Evolutionary conservation across 2,888 invertebrate species (phyloP), one percentile per base, ranked within the genome.

Genomic region (Creontiades dilutus): DNA sequence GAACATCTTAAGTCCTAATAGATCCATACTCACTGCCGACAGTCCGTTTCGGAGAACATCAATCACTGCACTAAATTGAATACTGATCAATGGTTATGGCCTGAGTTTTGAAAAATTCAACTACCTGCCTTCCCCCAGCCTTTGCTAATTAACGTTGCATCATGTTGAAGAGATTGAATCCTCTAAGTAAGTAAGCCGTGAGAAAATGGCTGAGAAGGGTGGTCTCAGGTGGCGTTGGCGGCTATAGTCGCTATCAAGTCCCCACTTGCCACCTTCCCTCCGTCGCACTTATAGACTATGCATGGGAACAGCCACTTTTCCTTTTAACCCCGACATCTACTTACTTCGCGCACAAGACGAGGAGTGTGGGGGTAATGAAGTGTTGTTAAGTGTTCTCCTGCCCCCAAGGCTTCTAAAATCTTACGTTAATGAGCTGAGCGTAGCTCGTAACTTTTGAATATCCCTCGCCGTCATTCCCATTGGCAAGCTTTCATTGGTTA

Each of bases 241-340:
- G 19, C 61, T 19, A 9, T 4, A 61, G 61, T 61, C 61, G 19
- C 61, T 52, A 52, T 52, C 52, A 52, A 52, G 52, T 52, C 11
- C 52, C 52, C 52, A 37, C 37, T 16, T 52, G 5, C 13, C 52
- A 52, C 52, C 61, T 61, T 61, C 19, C 61, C 61, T 61, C 61
- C 61, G 19, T 19, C n/a, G 61, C n/a, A n/a, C 61, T 61, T 61
- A n/a, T 61, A 16, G 61, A 61, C 61, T 61, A 61, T 61, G 61
- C 61, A 61, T 19, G 61, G 61, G 19, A 61, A 61, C 61, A 61
- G 61, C 61, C 61, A 61, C 61, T 61, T 61, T 61, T 9, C 61
- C 61, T 19, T 19, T 61, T 61, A 61, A 61, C 61, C 61, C 19
- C 61, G 61, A n/a, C 61, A 61, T 61, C 61, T n/a, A n/a, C 61